Evolutionary conservation across 2,113 vertebrate species (phyloP), one percentile per base, ranked within the genome.

Genomic region (Girardinichthys multiradiatus): DNA sequence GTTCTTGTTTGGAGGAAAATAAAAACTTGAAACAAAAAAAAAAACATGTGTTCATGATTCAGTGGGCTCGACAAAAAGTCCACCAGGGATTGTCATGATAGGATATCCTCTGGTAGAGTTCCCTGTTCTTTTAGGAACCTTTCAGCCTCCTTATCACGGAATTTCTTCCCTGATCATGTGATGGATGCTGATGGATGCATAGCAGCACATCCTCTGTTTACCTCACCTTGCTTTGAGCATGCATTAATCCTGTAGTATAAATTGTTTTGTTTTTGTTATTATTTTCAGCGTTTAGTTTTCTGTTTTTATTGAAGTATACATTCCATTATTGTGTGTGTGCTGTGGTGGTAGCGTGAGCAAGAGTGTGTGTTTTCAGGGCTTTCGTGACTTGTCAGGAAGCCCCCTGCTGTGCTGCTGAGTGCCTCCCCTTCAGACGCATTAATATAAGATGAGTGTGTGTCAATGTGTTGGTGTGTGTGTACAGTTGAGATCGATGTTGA

Each of bases 381-480:
- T 94, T 77, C 93, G 93, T 95, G 93, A 94, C 93, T 94, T 86
- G 79, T 87, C 62, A 67, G 86, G 82, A 83, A 89, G 83, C 89
- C 92, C 84, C 93, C 92, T 92, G 92, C 93, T 95, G 94, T 80
- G 93, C 79, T 75, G 81, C 89, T 88, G 90, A 90, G 82, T 85
- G 81, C 85, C 87, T 88, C 86, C 86, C 89, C 88, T 92, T 92
- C 92, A 84, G 82, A 88, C 64, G 63, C 93, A 94, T 94, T 94
- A 94, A 94, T 93, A 93, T 93, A 93, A 92, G 90, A 94, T 94
- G 90, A 92, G 90, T 64, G 81, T 83, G 84, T 78, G 74, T 80
- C 21, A 74, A 9, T 54, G 69, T 59, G 78, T 42, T 57, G 26
- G 74, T 61, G 62, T 35, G 73, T 2, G 2, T 77, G 68, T 54